Conservation (phyloP, 2,797 vertebrate species). For the Myripristis jacobus region DNA sequence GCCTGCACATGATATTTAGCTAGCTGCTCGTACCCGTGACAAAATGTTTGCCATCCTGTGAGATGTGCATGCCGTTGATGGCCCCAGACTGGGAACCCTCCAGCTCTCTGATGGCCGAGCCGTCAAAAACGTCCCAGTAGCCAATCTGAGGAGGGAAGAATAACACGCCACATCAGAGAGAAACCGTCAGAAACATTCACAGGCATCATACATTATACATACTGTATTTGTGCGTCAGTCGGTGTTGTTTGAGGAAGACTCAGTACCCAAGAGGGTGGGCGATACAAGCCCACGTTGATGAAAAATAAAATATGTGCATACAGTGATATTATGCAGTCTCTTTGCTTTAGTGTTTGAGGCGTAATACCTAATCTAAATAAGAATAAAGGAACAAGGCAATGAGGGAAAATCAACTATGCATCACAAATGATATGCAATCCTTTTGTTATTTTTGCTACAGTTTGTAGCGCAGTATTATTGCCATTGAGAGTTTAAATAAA, state of each 20-base stretch:
- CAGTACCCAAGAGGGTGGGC: neutral
- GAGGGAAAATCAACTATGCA: neutral
- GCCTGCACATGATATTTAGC: neutral
- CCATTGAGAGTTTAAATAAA: neutral
- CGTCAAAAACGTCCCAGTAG: constrained; percentile 91
- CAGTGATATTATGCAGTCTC: neutral
- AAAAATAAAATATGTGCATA: neutral
- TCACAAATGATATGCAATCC: neutral
- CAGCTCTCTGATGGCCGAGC: constrained; percentile 85
- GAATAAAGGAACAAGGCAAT: neutral
- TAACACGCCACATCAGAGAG: neutral
- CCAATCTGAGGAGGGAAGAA: constrained; percentile 77
- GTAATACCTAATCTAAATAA: neutral
- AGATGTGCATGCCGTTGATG: constrained; percentile 89
- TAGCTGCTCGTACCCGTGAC: constrained; percentile 84
- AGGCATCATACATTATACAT: neutral
- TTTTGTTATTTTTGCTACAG: constrained; percentile 13
- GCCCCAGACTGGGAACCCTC: constrained; percentile 87
- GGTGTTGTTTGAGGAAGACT: neutral
- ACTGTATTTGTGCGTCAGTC: neutral
- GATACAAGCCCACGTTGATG: neutral
- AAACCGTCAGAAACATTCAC: neutral
- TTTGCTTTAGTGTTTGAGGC: neutral
- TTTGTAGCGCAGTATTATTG: neutral
- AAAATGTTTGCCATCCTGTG: constrained; percentile 85